These are phyloP conservation scores for Mylabris phalerata DNA, from an alignment of 1,140 invertebrate species.

Conservation along the genomic window DNA sequence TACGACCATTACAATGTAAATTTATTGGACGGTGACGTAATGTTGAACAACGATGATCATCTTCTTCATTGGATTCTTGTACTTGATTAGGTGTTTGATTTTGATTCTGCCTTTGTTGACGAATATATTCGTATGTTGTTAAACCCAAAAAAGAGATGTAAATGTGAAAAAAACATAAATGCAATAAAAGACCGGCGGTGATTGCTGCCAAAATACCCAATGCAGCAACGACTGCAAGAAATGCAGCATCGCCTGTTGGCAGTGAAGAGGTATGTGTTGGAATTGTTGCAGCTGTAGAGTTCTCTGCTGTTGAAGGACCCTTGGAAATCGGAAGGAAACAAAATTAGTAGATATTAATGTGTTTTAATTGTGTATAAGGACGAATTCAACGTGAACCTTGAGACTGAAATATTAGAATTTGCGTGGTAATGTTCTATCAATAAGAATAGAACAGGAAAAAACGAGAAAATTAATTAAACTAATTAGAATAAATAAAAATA, in stretches of 20 bases:
- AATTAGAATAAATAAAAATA: too few species aligned
- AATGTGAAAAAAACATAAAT: slow-evolving; percentile 84
- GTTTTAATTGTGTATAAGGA: too few species aligned
- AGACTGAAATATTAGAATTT: too few species aligned
- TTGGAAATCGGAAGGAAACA: too few species aligned
- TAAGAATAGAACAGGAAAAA: too few species aligned
- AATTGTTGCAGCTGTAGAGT: slow-evolving; percentile 12
- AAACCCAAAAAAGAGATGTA: slow-evolving; percentile 78
- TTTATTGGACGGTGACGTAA: slow-evolving; percentile 38
- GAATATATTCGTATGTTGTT: slow-evolving; percentile 85
- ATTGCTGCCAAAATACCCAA: slow-evolving; percentile 65
- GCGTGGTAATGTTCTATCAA: too few species aligned
- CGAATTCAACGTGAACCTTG: too few species aligned
- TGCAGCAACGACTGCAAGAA: slow-evolving; percentile 57
- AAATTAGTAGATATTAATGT: too few species aligned
- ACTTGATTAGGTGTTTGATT: slow-evolving; percentile 5
- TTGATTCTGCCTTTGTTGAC: slow-evolving; percentile 48
- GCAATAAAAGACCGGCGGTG: slow-evolving; percentile 70
- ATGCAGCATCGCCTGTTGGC: slow-evolving; percentile 49
- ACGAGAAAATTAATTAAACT: too few species aligned
- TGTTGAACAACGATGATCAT: slow-evolving; percentile 12
- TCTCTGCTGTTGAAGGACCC: neutral
- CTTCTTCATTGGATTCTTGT: neutral
- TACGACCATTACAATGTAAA: slow-evolving; percentile 37
- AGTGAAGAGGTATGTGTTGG: slow-evolving; percentile 30